phyloP scores from a whole-genome alignment of 1,140 invertebrate species.

The Sarcophaga bullata region DNA sequence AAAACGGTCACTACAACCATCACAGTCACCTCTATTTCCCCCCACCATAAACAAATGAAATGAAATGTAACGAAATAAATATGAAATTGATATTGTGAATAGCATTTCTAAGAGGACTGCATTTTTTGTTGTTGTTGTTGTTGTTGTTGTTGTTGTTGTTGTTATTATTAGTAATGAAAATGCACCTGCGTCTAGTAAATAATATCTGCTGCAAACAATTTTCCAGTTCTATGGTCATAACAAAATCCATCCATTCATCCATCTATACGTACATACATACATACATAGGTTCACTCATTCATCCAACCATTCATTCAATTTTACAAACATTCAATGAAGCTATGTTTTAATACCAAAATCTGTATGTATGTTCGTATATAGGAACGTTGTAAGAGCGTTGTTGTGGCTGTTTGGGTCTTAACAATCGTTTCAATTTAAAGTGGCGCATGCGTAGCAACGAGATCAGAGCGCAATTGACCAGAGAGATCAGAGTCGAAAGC shows the following conservation, averaged over 20 bases:
- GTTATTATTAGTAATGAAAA: slow-evolving; percentile 15
- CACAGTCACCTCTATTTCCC: not conserved
- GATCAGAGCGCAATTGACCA: slow-evolving; percentile 10
- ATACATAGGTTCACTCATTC: not conserved
- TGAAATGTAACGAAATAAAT: slow-evolving; percentile 17
- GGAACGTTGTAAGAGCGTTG: not conserved
- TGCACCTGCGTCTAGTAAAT: slow-evolving; percentile 35
- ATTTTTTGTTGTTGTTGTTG: too few relatives aligned
- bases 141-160: too few relatives aligned
- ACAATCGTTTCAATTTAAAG: slow-evolving; percentile 31
- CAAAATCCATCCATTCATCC: slow-evolving; percentile 29
- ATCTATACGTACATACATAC: not conserved
- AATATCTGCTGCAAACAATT: slow-evolving; percentile 23
- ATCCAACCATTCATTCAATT: not conserved
- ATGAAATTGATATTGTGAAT: slow-evolving; percentile 39
- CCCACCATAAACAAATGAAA: not conserved
- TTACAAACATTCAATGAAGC: not conserved
- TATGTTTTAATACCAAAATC: not conserved
- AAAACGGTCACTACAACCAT: not conserved
- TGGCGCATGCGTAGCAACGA: slow-evolving; percentile 33
- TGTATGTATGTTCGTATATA: not conserved
- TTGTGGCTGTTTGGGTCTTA: not conserved
- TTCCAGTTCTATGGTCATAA: slow-evolving; percentile 34
- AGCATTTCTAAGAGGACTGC: not conserved
- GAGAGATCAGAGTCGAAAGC: not conserved